These are phyloP conservation scores for Girardia tigrina DNA, from an alignment of 2,888 invertebrate species.

Conservation along the genomic window DNA sequence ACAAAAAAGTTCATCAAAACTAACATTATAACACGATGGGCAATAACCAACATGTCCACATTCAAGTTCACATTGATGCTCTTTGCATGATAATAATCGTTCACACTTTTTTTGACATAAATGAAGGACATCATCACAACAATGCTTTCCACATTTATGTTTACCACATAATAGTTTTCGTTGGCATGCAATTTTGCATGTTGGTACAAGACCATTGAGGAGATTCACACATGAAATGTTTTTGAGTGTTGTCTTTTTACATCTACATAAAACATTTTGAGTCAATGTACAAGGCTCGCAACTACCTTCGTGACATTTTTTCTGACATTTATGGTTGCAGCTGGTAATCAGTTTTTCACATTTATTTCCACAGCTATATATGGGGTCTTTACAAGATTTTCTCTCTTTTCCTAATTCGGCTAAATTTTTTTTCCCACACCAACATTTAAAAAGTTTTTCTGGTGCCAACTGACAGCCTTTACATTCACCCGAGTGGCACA, in stretches of 20 bases:
- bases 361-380: not conserved
- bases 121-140: constrained; percentile 61
- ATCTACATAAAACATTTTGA: not conserved
- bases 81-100: constrained; percentile 68
- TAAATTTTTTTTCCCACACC: not conserved
- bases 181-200: constrained; percentile 60
- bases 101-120: constrained; percentile 60
- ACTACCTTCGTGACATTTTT: constrained; percentile 64
- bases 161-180: constrained; percentile 52
- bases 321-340: constrained; percentile 59
- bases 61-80: constrained; percentile 69
- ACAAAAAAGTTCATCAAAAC: constrained; percentile 60
- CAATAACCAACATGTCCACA: constrained; percentile 66
- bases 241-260: not conserved
- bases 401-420: not conserved
- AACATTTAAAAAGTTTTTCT: not conserved
- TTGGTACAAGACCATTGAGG: not conserved
- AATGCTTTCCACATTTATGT: constrained; percentile 71
- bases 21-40: constrained; percentile 62
- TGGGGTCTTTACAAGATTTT: not conserved
- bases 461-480: not conserved
- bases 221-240: not conserved
- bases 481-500: not conserved
- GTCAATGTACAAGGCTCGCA: constrained; percentile 60
- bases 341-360: not conserved